Conservation (phyloP, 2,797 vertebrate species). For the Phrynocephalus forsythii region DNA sequence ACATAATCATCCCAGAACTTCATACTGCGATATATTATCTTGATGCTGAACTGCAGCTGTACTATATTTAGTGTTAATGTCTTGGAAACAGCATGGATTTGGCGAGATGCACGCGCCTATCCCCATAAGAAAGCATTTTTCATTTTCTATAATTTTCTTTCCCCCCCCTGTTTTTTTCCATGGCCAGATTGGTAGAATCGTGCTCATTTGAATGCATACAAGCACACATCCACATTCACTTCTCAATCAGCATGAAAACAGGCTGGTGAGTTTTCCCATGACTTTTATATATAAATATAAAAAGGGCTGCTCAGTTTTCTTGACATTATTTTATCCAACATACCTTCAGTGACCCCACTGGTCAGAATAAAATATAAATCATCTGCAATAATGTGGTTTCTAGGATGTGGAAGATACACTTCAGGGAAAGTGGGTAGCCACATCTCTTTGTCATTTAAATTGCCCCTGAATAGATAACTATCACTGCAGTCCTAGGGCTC, state of each 20-base stretch:
- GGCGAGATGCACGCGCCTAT: conserved; percentile 33
- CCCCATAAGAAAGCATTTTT: conserved; percentile 57
- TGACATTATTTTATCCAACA: conserved; percentile 36
- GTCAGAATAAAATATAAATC: not conserved
- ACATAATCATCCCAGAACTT: conserved; percentile 64
- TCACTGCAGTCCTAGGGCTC: not conserved
- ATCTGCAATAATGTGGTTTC: not conserved
- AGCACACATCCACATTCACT: not conserved
- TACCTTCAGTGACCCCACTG: conserved; percentile 24
- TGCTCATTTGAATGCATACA: conserved; percentile 34
- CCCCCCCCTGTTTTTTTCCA: not conserved
- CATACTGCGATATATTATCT: conserved; percentile 70
- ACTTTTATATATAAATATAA: not conserved
- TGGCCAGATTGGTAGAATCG: conserved; percentile 28
- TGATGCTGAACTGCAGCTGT: conserved; percentile 66
- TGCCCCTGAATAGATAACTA: not conserved
- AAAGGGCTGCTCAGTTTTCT: conserved; percentile 9
- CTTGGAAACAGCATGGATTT: conserved; percentile 69
- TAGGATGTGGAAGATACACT: no score
- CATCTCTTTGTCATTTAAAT: not conserved
- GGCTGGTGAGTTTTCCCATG: conserved; percentile 33
- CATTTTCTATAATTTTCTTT: conserved; percentile 60
- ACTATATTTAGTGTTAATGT: conserved; percentile 77
- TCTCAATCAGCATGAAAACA: conserved; percentile 28
- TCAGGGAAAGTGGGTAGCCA: no score